Evolutionary conservation across 2,888 invertebrate species (phyloP).

Genomic region (Hydriomena furcata): DNA sequence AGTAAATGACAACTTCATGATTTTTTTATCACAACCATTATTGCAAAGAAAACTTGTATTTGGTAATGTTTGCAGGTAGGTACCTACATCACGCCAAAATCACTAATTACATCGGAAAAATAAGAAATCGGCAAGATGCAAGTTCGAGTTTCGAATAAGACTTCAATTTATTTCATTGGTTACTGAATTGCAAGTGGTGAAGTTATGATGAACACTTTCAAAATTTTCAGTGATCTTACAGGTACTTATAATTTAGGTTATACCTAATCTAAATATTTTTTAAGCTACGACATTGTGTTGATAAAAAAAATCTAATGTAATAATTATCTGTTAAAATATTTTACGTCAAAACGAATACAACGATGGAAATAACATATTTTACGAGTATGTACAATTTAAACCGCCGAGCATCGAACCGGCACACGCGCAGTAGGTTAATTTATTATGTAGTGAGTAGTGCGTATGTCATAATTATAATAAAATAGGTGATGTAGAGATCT

Average conservation of each 20-base stretch:
- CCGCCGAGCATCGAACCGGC: not conserved
- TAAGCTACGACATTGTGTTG: no score
- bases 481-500: constrained; percentile 28
- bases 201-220: no score
- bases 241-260: no score
- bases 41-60: constrained; percentile 74
- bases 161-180: not conserved
- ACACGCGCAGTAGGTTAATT: not conserved
- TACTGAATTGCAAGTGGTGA: not conserved
- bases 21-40: constrained; percentile 79
- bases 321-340: no score
- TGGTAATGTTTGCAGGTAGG: constrained; percentile 72
- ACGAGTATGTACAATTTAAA: no score
- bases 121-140: constrained; percentile 16
- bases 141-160: not conserved
- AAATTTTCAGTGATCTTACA: no score
- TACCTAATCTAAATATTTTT: no score
- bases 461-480: not conserved
- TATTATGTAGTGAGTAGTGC: not conserved
- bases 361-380: no score
- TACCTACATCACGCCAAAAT: constrained; percentile 49
- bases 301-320: no score
- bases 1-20: constrained; percentile 63
- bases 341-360: no score
- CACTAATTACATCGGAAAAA: constrained; percentile 4